Evolutionary conservation across 1,140 invertebrate species (phyloP), one percentile per base, ranked within the genome.

Genomic region (Galleria mellonella): DNA sequence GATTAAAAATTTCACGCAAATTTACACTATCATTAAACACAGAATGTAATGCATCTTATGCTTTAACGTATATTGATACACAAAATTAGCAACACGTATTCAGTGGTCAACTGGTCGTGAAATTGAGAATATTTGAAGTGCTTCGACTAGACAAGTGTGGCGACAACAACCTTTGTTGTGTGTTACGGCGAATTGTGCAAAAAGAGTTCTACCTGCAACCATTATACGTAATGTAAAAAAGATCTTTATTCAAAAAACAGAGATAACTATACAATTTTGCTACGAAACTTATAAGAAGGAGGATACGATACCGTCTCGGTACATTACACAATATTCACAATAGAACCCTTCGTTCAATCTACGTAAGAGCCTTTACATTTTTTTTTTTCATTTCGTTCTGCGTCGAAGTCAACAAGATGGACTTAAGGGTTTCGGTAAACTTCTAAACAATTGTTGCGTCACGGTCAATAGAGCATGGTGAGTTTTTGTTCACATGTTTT

Each of bases 251-350:
- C 11, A 27, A 51, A 44, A 49, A 41, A 36, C 33, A 36, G 32
- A 47, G 29, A 32, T 32, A 28, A 4, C 13, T 14, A 32, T 31
- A 30, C 17, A 32, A 10, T 3, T 35, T 43, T 32, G 8, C 9
- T 39, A 27, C 14, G 38, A 60, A 62, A 67, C 55, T 57, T 68
- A 60, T 47, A 55, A 51, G 36, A 37, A 42, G 41, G 49, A 39
- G 13, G 32, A 40, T 55, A 48, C 53, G 47, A 43, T 62, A 52
- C 73, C 64, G 81, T 81, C 70, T 71, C 71, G 74, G 66, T 76
- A 75, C 68, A 76, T 83, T 84, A 83, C 78, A 81, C 74, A 81
- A 84, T 75, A 75, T 77, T 70, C 64, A 83, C 78, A 84, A 84
- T 75, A 70, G 76, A 66, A 55, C 57, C 65, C 73, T 62, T 73